A percentile compares a stretch with the other conserved stretches of the same genome.
These are phyloP conservation scores for Barbus barbus DNA, from an alignment of 2,113 vertebrate species.

Conservation along the genomic window DNA sequence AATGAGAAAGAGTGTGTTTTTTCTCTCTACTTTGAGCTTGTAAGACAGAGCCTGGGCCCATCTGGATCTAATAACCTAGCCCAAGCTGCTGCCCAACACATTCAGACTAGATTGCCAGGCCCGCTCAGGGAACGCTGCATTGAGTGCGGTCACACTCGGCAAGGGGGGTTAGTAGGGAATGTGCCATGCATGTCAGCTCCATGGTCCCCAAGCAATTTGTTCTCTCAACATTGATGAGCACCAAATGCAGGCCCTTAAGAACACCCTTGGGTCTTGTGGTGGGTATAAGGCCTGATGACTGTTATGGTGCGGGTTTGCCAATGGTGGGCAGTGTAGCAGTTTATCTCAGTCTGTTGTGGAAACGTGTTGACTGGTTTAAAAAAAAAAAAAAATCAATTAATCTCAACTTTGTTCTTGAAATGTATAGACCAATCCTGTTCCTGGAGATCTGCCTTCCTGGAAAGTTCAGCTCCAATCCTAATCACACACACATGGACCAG, in stretches of 20 bases:
- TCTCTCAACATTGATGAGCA: slow-evolving; percentile 39
- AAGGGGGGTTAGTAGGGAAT: slow-evolving; percentile 56
- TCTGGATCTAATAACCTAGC: slow-evolving; percentile 80
- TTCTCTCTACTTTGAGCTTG: neutral
- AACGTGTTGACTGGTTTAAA: neutral
- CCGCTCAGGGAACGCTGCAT: neutral
- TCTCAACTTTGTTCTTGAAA: neutral
- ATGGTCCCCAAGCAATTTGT: slow-evolving; percentile 48
- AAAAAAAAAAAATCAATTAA: neutral
- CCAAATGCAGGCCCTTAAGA: slow-evolving; percentile 23
- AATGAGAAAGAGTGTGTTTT: slow-evolving; percentile 62
- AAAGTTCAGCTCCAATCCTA: neutral
- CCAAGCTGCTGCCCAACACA: slow-evolving; percentile 58
- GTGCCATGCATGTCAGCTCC: slow-evolving; percentile 51
- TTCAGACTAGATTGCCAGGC: neutral
- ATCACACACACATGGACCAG: no score
- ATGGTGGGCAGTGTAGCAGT: slow-evolving; percentile 68
- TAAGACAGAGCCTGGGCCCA: slow-evolving; percentile 61
- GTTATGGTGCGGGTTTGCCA: slow-evolving; percentile 63
- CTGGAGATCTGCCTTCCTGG: neutral
- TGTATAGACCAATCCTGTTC: neutral
- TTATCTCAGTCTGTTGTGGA: neutral
- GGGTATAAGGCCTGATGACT: slow-evolving; percentile 50
- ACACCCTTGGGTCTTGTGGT: slow-evolving; percentile 52
- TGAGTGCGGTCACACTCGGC: slow-evolving; percentile 6